phyloP scores from a whole-genome alignment of 2,888 invertebrate species.

The Polietes domitor region DNA sequence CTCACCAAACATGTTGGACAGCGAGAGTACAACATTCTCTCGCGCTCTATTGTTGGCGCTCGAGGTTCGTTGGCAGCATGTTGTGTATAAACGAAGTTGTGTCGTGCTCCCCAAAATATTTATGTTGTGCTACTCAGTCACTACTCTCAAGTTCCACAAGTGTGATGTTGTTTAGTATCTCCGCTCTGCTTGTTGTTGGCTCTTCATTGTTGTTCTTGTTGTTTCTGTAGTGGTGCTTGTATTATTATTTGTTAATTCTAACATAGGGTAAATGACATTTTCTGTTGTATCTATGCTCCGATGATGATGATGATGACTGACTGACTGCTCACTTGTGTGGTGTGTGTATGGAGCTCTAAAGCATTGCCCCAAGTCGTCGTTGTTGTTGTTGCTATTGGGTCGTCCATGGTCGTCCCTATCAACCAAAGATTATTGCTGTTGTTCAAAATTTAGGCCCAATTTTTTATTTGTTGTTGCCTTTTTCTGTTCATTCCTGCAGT shows the following conservation, averaged over 20 bases:
- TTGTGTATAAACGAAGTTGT: not conserved
- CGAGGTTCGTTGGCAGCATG: not conserved
- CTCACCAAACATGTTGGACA: constrained; percentile 41
- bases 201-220: not conserved
- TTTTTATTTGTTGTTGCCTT: not conserved
- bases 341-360: too few relatives aligned
- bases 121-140: not conserved
- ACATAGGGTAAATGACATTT: constrained; percentile 31
- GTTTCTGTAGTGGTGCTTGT: too few relatives aligned
- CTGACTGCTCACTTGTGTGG: not conserved
- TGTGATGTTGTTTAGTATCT: not conserved
- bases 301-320: too few relatives aligned
- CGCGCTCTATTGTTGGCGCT: constrained; percentile 23
- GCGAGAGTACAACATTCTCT: not conserved
- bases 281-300: constrained; percentile 7
- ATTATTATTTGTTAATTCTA: constrained; percentile 6
- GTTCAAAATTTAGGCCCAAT: constrained; percentile 1
- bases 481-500: constrained; percentile 1
- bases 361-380: not conserved
- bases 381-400: not conserved
- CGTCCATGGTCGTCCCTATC: not conserved
- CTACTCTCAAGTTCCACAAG: constrained; percentile 48
- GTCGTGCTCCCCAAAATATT: not conserved
- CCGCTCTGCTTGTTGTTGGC: constrained; percentile 14
- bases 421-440: not conserved